phyloP scores from a whole-genome alignment of 2,113 vertebrate genomes.

The Shinisaurus crocodilurus region DNA sequence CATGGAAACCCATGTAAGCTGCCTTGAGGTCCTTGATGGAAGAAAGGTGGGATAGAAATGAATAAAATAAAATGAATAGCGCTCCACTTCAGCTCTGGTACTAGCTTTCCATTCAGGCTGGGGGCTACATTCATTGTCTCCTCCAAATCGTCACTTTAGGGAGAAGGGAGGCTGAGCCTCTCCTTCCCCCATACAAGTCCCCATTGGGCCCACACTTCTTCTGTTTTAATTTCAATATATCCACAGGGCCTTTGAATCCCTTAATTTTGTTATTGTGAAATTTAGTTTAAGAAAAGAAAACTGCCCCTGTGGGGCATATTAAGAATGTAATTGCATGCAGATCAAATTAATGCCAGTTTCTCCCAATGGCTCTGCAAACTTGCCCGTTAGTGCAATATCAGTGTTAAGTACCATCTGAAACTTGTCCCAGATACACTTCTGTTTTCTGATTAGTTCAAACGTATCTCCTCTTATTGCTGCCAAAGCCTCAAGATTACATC shows the following conservation, averaged over 20 bases:
- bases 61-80: no score
- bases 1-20: no score
- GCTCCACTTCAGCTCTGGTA: not conserved
- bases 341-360: slow-evolving; percentile 47
- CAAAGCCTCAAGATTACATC: slow-evolving; percentile 51
- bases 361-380: slow-evolving; percentile 49
- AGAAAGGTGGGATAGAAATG: not conserved
- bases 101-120: not conserved
- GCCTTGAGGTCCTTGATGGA: not conserved
- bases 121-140: not conserved
- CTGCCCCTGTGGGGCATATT: not conserved
- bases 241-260: slow-evolving; percentile 15
- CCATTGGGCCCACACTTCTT: not conserved
- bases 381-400: slow-evolving; percentile 61
- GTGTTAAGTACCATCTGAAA: slow-evolving; percentile 61
- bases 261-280: slow-evolving; percentile 52
- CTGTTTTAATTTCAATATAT: not conserved
- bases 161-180: not conserved
- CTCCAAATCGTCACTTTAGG: not conserved
- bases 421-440: slow-evolving; percentile 47
- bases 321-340: slow-evolving; percentile 38
- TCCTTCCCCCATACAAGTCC: no score
- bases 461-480: slow-evolving; percentile 19
- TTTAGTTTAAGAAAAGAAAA: slow-evolving; percentile 50
- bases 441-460: slow-evolving; percentile 60